Conservation (phyloP, 2,888 invertebrate genomes). For the Tetheella fluctuosa region DNA sequence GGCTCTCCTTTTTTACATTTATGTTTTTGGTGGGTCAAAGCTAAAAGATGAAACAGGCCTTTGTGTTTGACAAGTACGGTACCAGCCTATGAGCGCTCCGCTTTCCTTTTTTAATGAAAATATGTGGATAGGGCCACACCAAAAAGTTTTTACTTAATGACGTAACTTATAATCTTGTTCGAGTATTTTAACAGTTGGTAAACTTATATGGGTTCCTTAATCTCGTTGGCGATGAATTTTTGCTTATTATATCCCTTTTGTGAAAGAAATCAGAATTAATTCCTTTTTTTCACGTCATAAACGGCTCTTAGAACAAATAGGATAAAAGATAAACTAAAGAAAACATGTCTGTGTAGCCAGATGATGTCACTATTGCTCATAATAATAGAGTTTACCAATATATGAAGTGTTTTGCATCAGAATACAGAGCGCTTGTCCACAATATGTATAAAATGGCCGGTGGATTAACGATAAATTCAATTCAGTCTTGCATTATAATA, state of each 20-base stretch:
- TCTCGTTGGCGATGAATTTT: slow-evolving; percentile 4
- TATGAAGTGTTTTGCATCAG: neutral
- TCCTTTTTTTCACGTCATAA: neutral
- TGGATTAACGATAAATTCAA: slow-evolving; percentile 18
- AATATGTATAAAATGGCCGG: neutral
- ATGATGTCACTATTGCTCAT: neutral
- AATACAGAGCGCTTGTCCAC: neutral
- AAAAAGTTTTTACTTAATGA: slow-evolving; percentile 31
- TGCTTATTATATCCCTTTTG: neutral
- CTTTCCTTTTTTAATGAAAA: slow-evolving; percentile 11
- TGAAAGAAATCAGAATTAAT: neutral
- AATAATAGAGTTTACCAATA: neutral
- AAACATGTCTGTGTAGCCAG: too few species aligned
- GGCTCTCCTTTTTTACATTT: too few species aligned
- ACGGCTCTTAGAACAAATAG: neutral
- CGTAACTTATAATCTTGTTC: slow-evolving; percentile 31
- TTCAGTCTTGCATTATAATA: slow-evolving; percentile 23
- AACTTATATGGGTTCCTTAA: slow-evolving; percentile 20
- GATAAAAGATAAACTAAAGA: too few species aligned
- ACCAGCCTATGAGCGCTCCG: slow-evolving; percentile 30
- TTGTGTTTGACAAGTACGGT: slow-evolving; percentile 29
- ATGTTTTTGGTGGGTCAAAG: too few species aligned
- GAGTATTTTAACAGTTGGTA: slow-evolving; percentile 27
- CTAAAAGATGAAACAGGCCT: slow-evolving; percentile 42
- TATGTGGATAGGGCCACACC: slow-evolving; percentile 8